These are phyloP conservation scores for Scopus umbretta DNA, from an alignment of 2,113 vertebrate species.

Conservation along the genomic window DNA sequence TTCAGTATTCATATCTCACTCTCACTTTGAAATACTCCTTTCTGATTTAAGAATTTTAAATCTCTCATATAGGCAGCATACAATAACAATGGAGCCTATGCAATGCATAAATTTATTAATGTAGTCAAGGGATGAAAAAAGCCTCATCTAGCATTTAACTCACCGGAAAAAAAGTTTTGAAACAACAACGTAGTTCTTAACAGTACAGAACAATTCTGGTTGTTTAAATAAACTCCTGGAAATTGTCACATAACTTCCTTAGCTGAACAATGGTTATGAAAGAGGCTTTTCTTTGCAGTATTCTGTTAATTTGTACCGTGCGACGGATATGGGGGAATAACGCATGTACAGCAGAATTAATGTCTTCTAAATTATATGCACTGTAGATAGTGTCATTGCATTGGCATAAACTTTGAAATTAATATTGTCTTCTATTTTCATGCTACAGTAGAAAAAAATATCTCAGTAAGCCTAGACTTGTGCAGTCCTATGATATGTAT, in stretches of 20 bases:
- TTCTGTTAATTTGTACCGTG: neutral
- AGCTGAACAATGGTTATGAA: neutral
- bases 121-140: neutral
- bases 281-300: neutral
- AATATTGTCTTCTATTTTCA: neutral
- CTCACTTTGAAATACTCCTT: neutral
- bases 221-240: neutral
- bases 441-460: neutral
- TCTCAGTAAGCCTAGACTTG: neutral
- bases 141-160: neutral
- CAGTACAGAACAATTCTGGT: neutral
- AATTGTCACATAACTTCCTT: neutral
- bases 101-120: neutral
- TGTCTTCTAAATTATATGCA: neutral
- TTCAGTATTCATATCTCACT: neutral
- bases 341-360: neutral
- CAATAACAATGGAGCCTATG: neutral
- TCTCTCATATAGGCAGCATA: neutral
- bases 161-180: neutral
- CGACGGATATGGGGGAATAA: neutral
- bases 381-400: neutral
- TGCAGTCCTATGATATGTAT: neutral
- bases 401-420: neutral
- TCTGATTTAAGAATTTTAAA: neutral
- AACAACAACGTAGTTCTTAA: neutral